Percentiles rank a stretch among this genome's conserved stretches.
These are phyloP conservation scores for Drosophila peninsularis DNA, from an alignment of 2,888 invertebrate species.

Conservation along the genomic window DNA sequence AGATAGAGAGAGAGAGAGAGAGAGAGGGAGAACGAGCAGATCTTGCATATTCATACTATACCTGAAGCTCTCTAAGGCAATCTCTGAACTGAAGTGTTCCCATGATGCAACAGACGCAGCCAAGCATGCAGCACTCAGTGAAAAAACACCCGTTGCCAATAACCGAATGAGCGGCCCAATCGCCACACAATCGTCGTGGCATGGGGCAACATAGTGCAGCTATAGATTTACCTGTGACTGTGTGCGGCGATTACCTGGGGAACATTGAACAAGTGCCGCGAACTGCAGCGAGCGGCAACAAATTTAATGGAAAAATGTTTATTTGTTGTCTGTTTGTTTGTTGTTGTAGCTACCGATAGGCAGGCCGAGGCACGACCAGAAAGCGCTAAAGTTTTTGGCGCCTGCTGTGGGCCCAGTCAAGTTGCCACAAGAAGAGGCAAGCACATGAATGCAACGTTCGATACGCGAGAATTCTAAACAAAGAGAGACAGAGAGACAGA, in stretches of 20 bases:
- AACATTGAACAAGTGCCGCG: slow-evolving; percentile 5
- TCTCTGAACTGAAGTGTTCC: too few relatives aligned
- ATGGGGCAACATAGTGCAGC: background rate
- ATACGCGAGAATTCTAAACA: slow-evolving; percentile 55
- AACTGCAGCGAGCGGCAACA: slow-evolving; percentile 26
- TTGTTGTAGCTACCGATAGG: slow-evolving; percentile 50
- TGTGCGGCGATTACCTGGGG: slow-evolving; percentile 1
- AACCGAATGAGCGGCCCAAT: background rate
- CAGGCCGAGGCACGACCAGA: slow-evolving; percentile 59
- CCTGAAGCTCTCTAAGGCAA: background rate
- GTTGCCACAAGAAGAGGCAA: slow-evolving; percentile 65
- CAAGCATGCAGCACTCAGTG: background rate
- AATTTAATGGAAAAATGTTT: slow-evolving; percentile 65
- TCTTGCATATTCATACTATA: background rate
- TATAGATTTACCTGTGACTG: background rate
- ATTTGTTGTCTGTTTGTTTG: slow-evolving; percentile 20
- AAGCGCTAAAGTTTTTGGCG: slow-evolving; percentile 43
- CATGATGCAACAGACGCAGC: slow-evolving; percentile 2
- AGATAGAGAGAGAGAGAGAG: background rate
- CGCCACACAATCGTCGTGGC: too few relatives aligned
- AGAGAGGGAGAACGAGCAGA: background rate
- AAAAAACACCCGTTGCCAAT: background rate
- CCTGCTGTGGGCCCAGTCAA: slow-evolving; percentile 43
- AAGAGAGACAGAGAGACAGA: slow-evolving; percentile 15
- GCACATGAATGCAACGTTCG: slow-evolving; percentile 40